Base-by-base conservation (phyloP, 2,113 vertebrate species). In the Zosterops hypoxanthus region DNA sequence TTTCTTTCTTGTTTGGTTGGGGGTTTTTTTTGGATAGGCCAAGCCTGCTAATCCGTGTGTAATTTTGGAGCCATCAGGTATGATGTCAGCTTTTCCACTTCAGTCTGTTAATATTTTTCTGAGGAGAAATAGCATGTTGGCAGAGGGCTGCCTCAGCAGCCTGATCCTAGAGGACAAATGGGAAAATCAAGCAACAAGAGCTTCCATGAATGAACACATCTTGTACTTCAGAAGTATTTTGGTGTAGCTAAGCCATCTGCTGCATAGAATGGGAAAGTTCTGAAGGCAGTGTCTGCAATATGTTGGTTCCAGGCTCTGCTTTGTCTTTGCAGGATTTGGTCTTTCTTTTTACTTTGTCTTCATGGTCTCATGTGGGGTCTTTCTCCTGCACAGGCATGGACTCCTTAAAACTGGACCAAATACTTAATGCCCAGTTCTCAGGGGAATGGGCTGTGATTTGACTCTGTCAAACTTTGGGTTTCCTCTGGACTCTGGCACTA, bases 311-410 rank as follows among this genome's bases (percentile, higher is more conserved):
- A 79, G 50, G 15, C 33, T 63, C 1, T 33, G 18, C 33, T 87
- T 70, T 68, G 14, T 22, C 36, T 33, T 68, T 85, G 13, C 6
- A 36, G 36, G 61, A n/a, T 39, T 44, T 68, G 44, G 11, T n/a
- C 9, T 41, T 66, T 84, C 9, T 41, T 66, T 84, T 57, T 59
- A 10, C 21, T 85, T 59, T 22, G 11, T 3, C 1, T 59, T 56
- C 4, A 1, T 47, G 41, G 24, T 72, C 41, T 85, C 1, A 0
- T 0, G 0, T 71, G 49, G 14, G 17, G 8, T 36, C 5, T 70
- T 84, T 34, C 12, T 65, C 5, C 42, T 78, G 50, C 31, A 33
- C 44, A 68, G 39, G 5, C 31, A 4, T 36, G 57, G 52, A 34
- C 33, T 31, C 23, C 9, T 49, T 6, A 55, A 91, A 91, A 61